Evolutionary conservation across 2,797 vertebrate species (phyloP).

Genomic region (Muscicapa striata): DNA sequence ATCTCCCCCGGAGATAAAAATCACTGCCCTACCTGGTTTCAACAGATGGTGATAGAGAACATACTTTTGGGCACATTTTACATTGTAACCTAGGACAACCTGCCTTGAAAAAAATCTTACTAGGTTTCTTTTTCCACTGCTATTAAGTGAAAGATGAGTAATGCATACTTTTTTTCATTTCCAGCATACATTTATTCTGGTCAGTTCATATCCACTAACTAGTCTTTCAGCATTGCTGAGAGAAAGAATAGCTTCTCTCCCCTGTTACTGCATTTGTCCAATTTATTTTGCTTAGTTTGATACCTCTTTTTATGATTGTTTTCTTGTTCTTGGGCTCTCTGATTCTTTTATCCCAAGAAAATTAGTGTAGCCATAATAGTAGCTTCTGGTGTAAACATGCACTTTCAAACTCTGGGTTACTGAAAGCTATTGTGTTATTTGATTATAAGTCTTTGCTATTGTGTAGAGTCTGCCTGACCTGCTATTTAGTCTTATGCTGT

Average conservation of each 20-base stretch:
- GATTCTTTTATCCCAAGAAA: background rate
- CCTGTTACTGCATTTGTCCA: background rate
- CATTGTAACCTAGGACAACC: background rate
- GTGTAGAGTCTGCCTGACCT: background rate
- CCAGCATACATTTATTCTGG: background rate
- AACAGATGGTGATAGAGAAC: background rate
- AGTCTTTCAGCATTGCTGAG: background rate
- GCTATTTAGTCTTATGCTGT: background rate
- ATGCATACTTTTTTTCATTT: background rate
- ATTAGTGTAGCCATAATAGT: background rate
- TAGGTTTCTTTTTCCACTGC: background rate
- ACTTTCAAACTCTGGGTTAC: background rate
- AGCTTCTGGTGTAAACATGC: background rate
- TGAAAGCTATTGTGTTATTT: background rate
- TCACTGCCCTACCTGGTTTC: background rate
- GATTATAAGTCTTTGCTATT: background rate
- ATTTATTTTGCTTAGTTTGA: background rate
- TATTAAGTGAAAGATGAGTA: background rate
- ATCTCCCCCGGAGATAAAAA: too few species aligned
- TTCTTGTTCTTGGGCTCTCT: background rate
- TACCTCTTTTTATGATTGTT: background rate
- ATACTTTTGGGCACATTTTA: background rate
- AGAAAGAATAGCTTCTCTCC: background rate
- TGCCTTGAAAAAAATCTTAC: background rate
- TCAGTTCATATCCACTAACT: background rate